phyloP scores from a whole-genome alignment of 2,113 vertebrate species.

The Poecile atricapillus region DNA sequence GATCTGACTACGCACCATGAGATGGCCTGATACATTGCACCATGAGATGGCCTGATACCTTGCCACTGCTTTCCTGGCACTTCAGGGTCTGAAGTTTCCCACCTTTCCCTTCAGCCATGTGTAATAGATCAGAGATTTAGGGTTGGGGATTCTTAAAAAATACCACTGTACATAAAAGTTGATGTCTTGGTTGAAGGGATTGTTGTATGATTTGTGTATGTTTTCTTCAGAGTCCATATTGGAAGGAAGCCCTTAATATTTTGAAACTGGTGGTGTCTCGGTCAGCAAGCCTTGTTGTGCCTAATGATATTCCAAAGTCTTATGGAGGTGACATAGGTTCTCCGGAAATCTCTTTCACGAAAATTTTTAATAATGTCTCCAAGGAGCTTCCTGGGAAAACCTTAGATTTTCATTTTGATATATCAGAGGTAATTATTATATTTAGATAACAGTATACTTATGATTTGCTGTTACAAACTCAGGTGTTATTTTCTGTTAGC shows the following conservation, averaged over 20 bases:
- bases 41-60: background rate
- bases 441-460: background rate
- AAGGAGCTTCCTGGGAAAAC: constrained; percentile 99
- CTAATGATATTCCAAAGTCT: constrained; percentile 90
- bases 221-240: constrained; percentile 87
- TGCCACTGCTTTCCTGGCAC: background rate
- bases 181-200: background rate
- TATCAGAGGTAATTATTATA: constrained; percentile 87
- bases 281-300: constrained; percentile 96
- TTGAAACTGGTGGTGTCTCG: constrained; percentile 96
- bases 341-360: constrained; percentile 94
- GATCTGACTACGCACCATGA: fast-evolving
- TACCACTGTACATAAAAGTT: background rate
- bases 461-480: background rate
- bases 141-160: background rate
- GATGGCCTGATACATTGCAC: background rate
- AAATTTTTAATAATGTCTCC: constrained; percentile 96
- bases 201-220: background rate
- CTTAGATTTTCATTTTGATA: constrained; percentile 98
- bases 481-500: background rate
- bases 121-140: background rate
- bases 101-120: background rate
- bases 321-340: constrained; percentile 87
- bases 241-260: constrained; percentile 98
- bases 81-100: background rate